A percentile compares a stretch with the other conserved stretches of the same genome.
Conservation (phyloP, 2,113 vertebrate species). For the Lasiurus cinereus region DNA sequence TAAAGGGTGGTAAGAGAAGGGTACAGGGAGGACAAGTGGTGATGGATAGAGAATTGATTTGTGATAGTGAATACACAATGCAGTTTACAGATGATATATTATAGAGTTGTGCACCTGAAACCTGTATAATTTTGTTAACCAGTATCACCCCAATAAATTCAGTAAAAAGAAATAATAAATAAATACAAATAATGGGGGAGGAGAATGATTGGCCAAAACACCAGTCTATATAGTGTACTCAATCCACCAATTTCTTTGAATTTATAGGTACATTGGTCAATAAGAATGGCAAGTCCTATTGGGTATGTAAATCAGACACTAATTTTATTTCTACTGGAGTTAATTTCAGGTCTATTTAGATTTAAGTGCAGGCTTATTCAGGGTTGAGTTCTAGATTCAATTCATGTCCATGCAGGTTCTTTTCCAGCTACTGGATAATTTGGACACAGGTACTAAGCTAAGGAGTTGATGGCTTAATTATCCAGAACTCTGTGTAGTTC, state of each 20-base stretch:
- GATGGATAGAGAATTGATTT: background rate
- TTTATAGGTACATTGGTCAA: background rate
- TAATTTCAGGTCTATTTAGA: background rate
- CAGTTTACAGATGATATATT: background rate
- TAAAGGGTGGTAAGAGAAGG: background rate
- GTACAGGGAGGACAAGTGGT: background rate
- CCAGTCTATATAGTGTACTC: background rate
- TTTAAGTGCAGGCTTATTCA: constrained; percentile 16
- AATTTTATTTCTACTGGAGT: background rate
- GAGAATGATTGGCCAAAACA: background rate
- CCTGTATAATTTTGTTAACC: background rate
- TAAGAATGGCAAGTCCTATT: background rate
- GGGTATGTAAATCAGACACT: background rate
- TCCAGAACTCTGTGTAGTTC: background rate
- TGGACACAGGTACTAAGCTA: background rate
- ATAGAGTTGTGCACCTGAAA: background rate
- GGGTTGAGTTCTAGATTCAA: background rate
- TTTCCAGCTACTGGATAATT: background rate
- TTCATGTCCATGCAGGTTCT: background rate
- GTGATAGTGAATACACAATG: background rate
- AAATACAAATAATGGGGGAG: background rate
- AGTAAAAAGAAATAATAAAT: background rate
- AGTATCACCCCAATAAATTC: background rate
- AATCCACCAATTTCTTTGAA: background rate
- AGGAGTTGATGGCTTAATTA: background rate